A percentile compares a stretch with the other conserved stretches of the same genome.
These are phyloP conservation scores for Rafetus swinhoei DNA, from an alignment of 2,113 vertebrate species.

Conservation along the genomic window DNA sequence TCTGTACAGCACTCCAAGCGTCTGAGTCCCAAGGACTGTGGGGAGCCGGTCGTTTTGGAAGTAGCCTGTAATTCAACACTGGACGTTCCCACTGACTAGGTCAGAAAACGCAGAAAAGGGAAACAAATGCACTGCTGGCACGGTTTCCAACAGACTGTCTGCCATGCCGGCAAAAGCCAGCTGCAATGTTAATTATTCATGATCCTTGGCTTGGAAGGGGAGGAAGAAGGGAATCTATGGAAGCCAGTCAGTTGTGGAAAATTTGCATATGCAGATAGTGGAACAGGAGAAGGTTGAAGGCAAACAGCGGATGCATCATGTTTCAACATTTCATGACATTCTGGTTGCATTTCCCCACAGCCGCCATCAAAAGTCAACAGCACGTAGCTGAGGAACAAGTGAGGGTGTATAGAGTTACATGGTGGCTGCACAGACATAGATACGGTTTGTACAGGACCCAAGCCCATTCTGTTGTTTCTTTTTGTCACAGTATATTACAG, in stretches of 20 bases:
- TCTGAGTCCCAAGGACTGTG: slow-evolving; percentile 15
- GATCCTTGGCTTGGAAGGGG: slow-evolving; percentile 61
- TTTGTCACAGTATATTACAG: background rate
- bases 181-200: slow-evolving; percentile 79
- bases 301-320: slow-evolving; percentile 18
- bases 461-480: background rate
- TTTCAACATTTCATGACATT: background rate
- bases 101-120: slow-evolving; percentile 60
- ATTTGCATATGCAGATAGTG: slow-evolving; percentile 71
- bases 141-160: slow-evolving; percentile 70
- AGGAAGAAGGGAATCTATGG: slow-evolving; percentile 60
- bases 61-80: background rate
- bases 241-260: slow-evolving; percentile 59
- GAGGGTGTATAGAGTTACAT: background rate
- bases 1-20: background rate
- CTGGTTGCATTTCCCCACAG: background rate
- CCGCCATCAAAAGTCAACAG: background rate
- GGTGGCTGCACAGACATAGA: background rate
- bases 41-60: slow-evolving; percentile 41
- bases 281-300: slow-evolving; percentile 26
- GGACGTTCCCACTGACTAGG: slow-evolving; percentile 56
- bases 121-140: slow-evolving; percentile 71
- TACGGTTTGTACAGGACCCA: fast-evolving
- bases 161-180: slow-evolving; percentile 78
- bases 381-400: slow-evolving; percentile 48